Evolutionary conservation across 2,797 vertebrate genomes (phyloP), one percentile per base, ranked within the genome.

Genomic region (Enteromius paludinosus): DNA sequence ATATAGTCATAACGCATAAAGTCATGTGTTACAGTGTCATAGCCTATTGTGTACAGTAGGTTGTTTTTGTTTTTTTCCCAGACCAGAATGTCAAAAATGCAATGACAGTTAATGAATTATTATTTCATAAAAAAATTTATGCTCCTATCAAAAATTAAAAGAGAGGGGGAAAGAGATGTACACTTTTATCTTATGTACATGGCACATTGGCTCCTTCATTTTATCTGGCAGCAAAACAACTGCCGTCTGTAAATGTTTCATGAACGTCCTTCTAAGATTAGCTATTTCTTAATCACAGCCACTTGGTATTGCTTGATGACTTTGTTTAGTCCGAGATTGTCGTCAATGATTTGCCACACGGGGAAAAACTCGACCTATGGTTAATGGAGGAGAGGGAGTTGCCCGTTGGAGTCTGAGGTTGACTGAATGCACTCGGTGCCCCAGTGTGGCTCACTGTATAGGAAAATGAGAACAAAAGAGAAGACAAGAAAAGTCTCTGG

Each of bases 161-260:
- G 23, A 15, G 14, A 15, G 0, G 15, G 7, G 7, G 28, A 30
- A 1, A 62, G 14, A 28, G 5, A 62, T 17, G 12, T 25, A 61
- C 5, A 15, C 2, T 7, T n/a, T 59, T 1, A 12, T 25, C 10
- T 59, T 4, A 12, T 59, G 54, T 61, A 43, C 5, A 11, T 73
- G 52, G 18, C 30, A 43, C 43, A 15, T 43, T 35, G 43, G 9
- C 25, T 61, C 41, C 59, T 33, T 28, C 43, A 9, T 66, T 79
- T 68, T 79, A 52, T 68, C 30, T 78, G 59, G 33, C 20, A 65
- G 69, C 64, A 90, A 92, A 91, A 89, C 85, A 87, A 89, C 83
- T 69, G 20, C 28, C 49, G 65, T 77, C 71, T 90, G 91, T 93
- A 88, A 94, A 93, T 92, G 86, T 91, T 92, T 94, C 11, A 92